Conservation (phyloP, 2,113 vertebrate species). For the Panthera tigris region DNA sequence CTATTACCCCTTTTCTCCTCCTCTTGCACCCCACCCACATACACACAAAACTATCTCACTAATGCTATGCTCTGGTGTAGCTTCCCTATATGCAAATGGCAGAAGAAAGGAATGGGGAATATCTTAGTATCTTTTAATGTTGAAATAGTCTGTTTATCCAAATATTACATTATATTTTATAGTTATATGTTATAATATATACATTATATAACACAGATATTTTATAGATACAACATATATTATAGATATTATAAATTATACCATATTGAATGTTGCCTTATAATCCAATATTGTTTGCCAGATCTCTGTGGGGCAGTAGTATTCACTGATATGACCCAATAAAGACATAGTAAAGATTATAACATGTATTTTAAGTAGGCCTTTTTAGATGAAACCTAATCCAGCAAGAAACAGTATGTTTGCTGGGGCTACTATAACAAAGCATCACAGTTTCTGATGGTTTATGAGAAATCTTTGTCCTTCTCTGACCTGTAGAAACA, state of each 20-base stretch:
- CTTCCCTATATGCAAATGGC: not conserved
- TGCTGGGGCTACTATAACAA: not conserved
- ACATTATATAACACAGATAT: not conserved
- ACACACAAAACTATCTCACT: not conserved
- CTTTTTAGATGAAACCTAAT: not conserved
- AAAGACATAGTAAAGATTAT: not conserved
- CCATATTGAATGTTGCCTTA: not conserved
- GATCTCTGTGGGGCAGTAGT: not conserved
- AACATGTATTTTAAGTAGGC: not conserved
- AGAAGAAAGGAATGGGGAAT: not conserved
- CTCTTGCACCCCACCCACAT: not conserved
- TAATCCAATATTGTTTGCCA: not conserved
- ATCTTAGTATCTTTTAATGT: not conserved
- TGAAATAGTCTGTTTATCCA: not conserved
- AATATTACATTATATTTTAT: not conserved
- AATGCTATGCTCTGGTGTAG: not conserved
- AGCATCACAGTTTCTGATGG: not conserved
- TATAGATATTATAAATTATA: not conserved
- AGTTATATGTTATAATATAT: not conserved
- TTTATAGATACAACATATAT: not conserved
- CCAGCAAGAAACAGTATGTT: not conserved
- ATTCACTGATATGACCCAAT: not conserved
- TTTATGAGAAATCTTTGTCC: not conserved
- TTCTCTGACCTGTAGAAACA: not conserved
- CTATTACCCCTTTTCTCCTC: not conserved